Evolutionary conservation across 2,888 invertebrate species (phyloP).

Genomic region (Crepidodera aurea): DNA sequence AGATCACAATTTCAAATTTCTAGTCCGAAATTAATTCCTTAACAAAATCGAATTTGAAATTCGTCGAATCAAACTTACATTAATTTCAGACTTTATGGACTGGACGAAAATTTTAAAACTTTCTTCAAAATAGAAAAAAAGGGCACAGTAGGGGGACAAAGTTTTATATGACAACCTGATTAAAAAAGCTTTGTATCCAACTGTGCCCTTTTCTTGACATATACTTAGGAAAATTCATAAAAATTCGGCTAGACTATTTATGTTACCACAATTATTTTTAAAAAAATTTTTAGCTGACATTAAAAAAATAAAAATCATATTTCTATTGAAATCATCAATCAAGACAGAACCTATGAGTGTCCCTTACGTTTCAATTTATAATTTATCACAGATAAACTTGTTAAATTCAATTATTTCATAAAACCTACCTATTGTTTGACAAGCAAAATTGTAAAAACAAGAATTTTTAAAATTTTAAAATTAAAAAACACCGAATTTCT

Average conservation of each 20-base stretch:
- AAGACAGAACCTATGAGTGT: slow-evolving; percentile 43
- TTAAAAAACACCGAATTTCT: slow-evolving; percentile 32
- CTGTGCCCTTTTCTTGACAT: too few relatives aligned
- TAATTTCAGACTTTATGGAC: slow-evolving; percentile 11
- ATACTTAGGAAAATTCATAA: too few relatives aligned
- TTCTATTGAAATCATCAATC: slow-evolving; percentile 27
- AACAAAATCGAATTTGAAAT: slow-evolving; percentile 6
- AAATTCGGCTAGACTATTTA: background rate
- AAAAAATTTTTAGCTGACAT: slow-evolving; percentile 25
- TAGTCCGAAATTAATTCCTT: slow-evolving; percentile 9
- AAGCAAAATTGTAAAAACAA: slow-evolving; percentile 30
- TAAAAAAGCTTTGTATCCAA: too few relatives aligned
- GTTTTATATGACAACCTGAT: too few relatives aligned
- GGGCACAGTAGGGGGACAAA: too few relatives aligned
- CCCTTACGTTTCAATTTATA: slow-evolving; percentile 51
- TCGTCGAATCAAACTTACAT: background rate
- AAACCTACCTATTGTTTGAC: slow-evolving; percentile 45
- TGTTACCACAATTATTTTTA: background rate
- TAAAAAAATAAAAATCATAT: slow-evolving; percentile 42
- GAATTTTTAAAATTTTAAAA: slow-evolving; percentile 27
- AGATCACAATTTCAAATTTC: slow-evolving; percentile 27
- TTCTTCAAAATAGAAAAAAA: background rate
- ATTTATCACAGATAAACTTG: slow-evolving; percentile 56
- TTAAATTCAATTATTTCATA: slow-evolving; percentile 47
- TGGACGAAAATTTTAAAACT: background rate